phyloP scores from a whole-genome alignment of 2,888 invertebrate species.

The Cephalotes varians region DNA sequence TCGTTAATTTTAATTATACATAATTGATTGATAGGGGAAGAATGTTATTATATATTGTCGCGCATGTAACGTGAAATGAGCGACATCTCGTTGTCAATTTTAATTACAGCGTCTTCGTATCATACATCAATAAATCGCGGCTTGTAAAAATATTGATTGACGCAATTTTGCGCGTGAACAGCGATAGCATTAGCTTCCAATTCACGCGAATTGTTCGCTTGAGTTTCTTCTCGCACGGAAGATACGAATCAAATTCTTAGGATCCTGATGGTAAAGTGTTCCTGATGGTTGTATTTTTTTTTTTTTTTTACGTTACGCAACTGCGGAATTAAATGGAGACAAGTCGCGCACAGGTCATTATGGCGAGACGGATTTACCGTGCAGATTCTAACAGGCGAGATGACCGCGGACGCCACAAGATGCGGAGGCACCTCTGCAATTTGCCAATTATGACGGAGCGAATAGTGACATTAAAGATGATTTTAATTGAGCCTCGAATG shows the following conservation, averaged over 20 bases:
- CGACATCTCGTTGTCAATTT: background rate
- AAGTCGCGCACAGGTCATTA: conserved; percentile 1
- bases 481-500: conserved; percentile 70
- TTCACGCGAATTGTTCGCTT: background rate
- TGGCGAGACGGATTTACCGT: background rate
- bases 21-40: background rate
- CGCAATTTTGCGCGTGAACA: background rate
- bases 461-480: conserved; percentile 66
- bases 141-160: background rate
- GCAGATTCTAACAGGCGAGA: conserved; percentile 7
- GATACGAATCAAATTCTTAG: background rate
- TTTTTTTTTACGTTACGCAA: background rate
- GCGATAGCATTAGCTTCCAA: background rate
- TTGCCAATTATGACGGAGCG: conserved; percentile 67
- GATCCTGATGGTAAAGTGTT: background rate
- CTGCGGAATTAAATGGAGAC: conserved; percentile 13
- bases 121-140: background rate
- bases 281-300: background rate
- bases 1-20: background rate
- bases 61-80: background rate
- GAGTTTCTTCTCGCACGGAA: background rate
- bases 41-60: background rate
- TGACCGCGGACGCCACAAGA: conserved; percentile 28
- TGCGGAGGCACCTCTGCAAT: conserved; percentile 36
- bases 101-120: background rate